Base-by-base conservation (phyloP, 2,888 invertebrate genomes). In the Epistrophe eligans region DNA sequence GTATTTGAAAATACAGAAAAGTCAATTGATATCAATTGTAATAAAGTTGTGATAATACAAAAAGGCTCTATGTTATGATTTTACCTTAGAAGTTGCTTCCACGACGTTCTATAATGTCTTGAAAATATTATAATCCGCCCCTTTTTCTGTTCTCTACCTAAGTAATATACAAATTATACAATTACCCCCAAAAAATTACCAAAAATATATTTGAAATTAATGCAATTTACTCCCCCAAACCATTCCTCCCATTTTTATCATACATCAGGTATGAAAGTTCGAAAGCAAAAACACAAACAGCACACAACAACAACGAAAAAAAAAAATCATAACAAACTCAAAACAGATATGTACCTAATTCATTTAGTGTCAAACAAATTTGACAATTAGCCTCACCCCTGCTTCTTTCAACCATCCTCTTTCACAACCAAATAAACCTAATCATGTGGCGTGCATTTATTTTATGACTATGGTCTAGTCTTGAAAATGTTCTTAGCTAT, bases 341-440 rank as follows among this genome's bases (percentile, higher is more conserved):
- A 32, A 43, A 66, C 60, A 60, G 7, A 73, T 84, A 81, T 55
- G 55, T 32, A 15, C 5, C 13, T 15, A 55, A 85, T 77, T 81
- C 32, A 73, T 62, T 81, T 73, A 70, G 60, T 81, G 81, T 77
- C 77, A 77, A 81, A 77, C 77, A 74, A 84, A 74, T 84, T 84
- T 70, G 70, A 84, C 79, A 77, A 85, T 74, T 73, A 81, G 81
- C 67, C 66, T 52, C 76, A 15, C 24, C 19, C n/a, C 9, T 35
- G 13, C 71, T 52, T 19, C 40, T 13, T 19, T 19, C 40, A 0
- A 19, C 48, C 24, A 15, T 43, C 24, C 6, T 71, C 43, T 60
- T 60, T 66, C 24, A 67, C 38, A 43, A 6, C 17, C 48, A 45
- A 58, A 17, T 11, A 52, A 17, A 9, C 0, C 13, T 19, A 17